A percentile compares a stretch with the other conserved stretches of the same genome.
These are phyloP conservation scores for Acrobeloides nanus DNA, from an alignment of 2,888 invertebrate species.

Conservation along the genomic window DNA sequence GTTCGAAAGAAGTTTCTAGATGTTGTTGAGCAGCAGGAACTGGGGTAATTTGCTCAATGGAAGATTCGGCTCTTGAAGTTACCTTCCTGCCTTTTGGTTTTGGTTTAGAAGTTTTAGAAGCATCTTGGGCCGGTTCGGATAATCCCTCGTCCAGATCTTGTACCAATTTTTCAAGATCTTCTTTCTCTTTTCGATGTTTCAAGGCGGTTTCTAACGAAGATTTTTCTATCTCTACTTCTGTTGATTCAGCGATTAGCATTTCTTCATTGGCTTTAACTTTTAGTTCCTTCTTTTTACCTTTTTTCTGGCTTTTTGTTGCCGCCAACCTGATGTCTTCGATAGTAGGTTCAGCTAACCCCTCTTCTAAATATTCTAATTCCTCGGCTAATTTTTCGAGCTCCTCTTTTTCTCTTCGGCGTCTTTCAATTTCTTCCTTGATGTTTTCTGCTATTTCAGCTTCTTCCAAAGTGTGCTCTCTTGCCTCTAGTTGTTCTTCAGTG, in stretches of 20 bases:
- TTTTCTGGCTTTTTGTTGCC: slow-evolving; percentile 1
- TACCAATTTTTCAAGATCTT: slow-evolving; percentile 1
- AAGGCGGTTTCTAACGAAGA: no score
- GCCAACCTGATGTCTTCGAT: neutral
- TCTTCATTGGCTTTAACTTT: neutral
- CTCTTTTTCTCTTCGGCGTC: slow-evolving; percentile 2
- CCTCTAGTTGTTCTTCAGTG: neutral
- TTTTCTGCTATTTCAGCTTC: no score
- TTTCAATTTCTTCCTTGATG: no score
- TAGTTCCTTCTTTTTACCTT: neutral
- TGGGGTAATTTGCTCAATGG: neutral
- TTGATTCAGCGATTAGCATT: neutral
- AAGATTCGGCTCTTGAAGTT: neutral
- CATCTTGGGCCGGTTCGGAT: neutral
- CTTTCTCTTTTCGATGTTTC: neutral
- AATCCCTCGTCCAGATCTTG: slow-evolving; percentile 5
- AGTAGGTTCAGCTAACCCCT: slow-evolving; percentile 6
- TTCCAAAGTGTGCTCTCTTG: no score
- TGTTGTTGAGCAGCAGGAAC: neutral
- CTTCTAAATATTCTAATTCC: no score
- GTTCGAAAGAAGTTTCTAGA: neutral
- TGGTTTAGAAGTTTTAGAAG: neutral
- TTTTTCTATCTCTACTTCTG: no score
- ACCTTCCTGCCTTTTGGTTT: neutral
- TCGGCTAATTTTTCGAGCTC: slow-evolving; percentile 1